Evolutionary conservation across 1,140 invertebrate species (phyloP).

Genomic region (Leucophenga varia): DNA sequence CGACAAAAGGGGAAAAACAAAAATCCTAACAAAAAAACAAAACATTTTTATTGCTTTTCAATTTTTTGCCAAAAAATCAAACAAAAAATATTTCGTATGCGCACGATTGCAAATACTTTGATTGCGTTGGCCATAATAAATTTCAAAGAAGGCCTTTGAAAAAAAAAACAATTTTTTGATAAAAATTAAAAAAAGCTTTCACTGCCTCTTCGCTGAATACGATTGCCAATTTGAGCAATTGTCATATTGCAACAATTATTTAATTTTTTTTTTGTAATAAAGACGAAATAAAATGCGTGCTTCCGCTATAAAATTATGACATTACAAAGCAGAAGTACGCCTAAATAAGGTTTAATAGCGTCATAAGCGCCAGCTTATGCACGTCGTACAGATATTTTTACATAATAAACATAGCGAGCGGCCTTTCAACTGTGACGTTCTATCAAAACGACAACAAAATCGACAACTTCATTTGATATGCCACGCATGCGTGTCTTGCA

Average conservation of each 20-base stretch:
- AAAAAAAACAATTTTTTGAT: too few species aligned
- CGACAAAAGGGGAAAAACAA: too few species aligned
- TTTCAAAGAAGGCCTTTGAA: conserved; percentile 2
- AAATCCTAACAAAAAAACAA: too few species aligned
- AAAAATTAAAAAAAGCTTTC: conserved; percentile 28
- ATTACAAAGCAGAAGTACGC: conserved; percentile 21
- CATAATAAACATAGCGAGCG: too few species aligned
- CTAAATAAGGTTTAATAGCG: conserved; percentile 44
- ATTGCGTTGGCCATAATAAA: conserved; percentile 19
- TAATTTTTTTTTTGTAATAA: too few species aligned
- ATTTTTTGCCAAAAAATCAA: conserved; percentile 16
- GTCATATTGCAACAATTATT: conserved; percentile 3
- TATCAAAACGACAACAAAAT: conserved; percentile 6
- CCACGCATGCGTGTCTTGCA: conserved; percentile 24
- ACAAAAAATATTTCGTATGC: conserved; percentile 10
- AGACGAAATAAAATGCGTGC: too few species aligned
- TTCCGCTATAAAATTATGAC: conserved; percentile 43
- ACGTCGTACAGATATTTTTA: too few species aligned
- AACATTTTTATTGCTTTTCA: conserved; percentile 21
- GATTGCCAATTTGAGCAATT: conserved; percentile 24
- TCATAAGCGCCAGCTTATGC: too few species aligned
- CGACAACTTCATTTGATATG: conserved; percentile 15
- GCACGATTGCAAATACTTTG: conserved; percentile 26
- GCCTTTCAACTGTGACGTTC: conserved; percentile 25
- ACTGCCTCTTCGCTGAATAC: conserved; percentile 8